Evolutionary conservation across 1,140 invertebrate species (phyloP).

Genomic region (Aphis craccivora): DNA sequence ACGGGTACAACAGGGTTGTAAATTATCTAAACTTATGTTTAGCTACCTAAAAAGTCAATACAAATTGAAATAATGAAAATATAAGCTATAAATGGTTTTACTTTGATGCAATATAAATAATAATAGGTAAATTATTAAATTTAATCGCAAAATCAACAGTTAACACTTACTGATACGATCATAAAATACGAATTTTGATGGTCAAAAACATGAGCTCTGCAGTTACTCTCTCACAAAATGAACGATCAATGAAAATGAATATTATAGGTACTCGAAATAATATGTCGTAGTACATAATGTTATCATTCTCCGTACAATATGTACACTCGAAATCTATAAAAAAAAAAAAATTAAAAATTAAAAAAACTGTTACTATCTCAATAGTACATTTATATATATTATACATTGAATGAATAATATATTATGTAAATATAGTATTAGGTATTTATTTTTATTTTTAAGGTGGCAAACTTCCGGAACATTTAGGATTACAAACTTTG

Average conservation of each 20-base stretch:
- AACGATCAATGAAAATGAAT: neutral
- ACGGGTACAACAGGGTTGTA: neutral
- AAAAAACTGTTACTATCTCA: too few species aligned
- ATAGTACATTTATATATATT: too few species aligned
- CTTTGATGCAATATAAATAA: neutral
- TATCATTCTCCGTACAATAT: neutral
- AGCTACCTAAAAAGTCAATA: neutral
- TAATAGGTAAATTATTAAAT: neutral
- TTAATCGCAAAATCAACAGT: neutral
- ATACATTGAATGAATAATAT: too few species aligned
- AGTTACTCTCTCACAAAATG: neutral
- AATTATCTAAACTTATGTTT: neutral
- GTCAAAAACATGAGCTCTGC: neutral
- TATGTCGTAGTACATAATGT: neutral
- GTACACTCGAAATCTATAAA: neutral
- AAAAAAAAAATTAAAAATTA: neutral
- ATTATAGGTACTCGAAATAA: neutral
- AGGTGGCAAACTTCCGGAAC: too few species aligned
- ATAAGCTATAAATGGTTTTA: neutral
- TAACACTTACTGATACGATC: neutral
- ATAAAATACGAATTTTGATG: neutral
- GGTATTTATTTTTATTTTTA: too few species aligned
- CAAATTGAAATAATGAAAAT: neutral
- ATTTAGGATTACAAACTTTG: too few species aligned
- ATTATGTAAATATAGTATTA: too few species aligned